phyloP scores from a whole-genome alignment of 2,113 vertebrate species.

The Carassius auratus region DNA sequence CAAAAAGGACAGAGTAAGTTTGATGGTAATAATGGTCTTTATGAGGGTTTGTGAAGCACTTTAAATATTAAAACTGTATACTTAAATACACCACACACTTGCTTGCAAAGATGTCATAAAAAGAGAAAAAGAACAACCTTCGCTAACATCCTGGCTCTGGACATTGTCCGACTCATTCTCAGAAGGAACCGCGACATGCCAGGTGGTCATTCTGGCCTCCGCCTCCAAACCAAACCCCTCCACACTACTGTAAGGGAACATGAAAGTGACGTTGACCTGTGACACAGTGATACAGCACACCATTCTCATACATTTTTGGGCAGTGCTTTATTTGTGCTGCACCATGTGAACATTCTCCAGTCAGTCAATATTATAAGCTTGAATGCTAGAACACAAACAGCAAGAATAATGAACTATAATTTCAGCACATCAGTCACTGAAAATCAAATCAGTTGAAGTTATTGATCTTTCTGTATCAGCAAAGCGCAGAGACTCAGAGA shows the following conservation, averaged over 20 bases:
- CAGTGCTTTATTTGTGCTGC: background rate
- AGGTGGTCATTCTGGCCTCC: slow-evolving; percentile 98
- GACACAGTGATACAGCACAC: background rate
- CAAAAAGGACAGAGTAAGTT: background rate
- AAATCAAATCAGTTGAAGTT: slow-evolving; percentile 28
- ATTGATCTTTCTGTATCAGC: slow-evolving; percentile 22
- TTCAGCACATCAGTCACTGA: slow-evolving; percentile 3
- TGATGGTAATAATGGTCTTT: background rate
- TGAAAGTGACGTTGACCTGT: slow-evolving; percentile 31
- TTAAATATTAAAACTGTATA: background rate
- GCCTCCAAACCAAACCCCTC: slow-evolving; percentile 98
- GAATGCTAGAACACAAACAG: background rate
- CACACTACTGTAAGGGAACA: slow-evolving; percentile 77
- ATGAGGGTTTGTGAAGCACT: background rate
- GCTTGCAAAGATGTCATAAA: background rate
- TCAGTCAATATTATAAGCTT: background rate
- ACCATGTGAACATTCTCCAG: background rate
- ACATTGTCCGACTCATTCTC: slow-evolving; percentile 87
- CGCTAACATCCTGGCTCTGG: slow-evolving; percentile 92
- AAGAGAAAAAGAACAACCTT: slow-evolving; percentile 77
- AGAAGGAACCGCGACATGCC: slow-evolving; percentile 95
- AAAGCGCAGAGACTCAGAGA: background rate
- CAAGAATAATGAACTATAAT: background rate
- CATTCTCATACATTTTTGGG: background rate
- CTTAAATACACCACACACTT: background rate